Evolutionary conservation across 2,797 vertebrate genomes (phyloP).

Genomic region (Nothura maculosa): DNA sequence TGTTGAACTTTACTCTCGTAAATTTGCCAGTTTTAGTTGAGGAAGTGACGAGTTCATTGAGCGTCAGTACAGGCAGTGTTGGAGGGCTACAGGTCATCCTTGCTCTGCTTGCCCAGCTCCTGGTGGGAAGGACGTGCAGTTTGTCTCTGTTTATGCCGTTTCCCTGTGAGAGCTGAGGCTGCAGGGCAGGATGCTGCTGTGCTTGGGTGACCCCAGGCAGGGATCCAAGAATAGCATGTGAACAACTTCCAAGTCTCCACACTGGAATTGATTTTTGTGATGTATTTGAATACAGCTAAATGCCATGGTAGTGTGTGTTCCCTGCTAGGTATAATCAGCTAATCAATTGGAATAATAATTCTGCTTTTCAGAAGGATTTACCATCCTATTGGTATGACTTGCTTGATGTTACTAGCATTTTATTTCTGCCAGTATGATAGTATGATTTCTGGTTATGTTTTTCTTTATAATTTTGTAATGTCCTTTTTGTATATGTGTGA

Average conservation of each 20-base stretch:
- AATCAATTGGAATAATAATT: neutral
- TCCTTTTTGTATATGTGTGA: neutral
- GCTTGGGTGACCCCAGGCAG: neutral
- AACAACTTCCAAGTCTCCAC: neutral
- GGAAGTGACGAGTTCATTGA: neutral
- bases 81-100: neutral
- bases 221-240: neutral
- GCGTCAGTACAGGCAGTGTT: neutral
- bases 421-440: rapidly evolving
- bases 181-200: neutral
- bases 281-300: neutral
- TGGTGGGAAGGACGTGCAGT: neutral
- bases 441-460: neutral
- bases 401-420: neutral
- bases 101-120: neutral
- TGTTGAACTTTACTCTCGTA: neutral
- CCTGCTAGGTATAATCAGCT: neutral
- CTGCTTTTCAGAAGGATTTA: neutral
- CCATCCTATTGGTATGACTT: rapidly evolving
- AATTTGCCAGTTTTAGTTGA: neutral
- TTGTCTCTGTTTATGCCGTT: neutral
- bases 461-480: rapidly evolving
- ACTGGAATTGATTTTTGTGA: neutral
- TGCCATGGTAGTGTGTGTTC: neutral
- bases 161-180: neutral